Conservation (phyloP, 1,140 invertebrate genomes). For the Pinna nobilis region DNA sequence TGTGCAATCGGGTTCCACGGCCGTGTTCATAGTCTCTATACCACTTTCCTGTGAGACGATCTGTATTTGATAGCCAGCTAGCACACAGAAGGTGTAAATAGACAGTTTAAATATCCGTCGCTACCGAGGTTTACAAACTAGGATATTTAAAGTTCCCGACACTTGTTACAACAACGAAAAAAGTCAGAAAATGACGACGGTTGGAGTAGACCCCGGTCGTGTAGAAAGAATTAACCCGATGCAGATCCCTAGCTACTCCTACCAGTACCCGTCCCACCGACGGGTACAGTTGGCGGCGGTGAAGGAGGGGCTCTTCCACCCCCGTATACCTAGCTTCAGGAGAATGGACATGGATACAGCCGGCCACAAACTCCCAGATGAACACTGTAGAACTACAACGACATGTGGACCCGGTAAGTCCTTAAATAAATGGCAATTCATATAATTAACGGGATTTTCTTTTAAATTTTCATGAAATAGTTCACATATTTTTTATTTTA, state of each 20-base stretch:
- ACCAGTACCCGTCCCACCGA: constrained; percentile 65
- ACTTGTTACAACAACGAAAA: constrained; percentile 17
- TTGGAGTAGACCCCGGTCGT: constrained; percentile 54
- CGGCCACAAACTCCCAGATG: constrained; percentile 69
- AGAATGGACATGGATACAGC: constrained; percentile 73
- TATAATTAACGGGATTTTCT: neutral
- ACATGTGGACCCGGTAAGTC: constrained; percentile 64
- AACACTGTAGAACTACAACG: constrained; percentile 71
- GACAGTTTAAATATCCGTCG: too few species aligned
- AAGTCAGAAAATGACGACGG: constrained; percentile 67
- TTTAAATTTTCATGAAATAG: too few species aligned
- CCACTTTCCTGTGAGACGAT: too few species aligned
- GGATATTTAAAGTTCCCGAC: neutral
- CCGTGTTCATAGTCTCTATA: too few species aligned
- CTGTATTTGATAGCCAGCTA: too few species aligned
- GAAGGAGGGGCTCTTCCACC: constrained; percentile 71
- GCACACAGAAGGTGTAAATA: too few species aligned
- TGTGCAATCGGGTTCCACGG: too few species aligned
- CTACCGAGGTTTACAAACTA: too few species aligned
- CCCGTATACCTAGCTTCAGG: constrained; percentile 68
- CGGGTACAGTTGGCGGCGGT: constrained; percentile 69
- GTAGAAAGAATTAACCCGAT: constrained; percentile 57
- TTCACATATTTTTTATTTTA: too few species aligned
- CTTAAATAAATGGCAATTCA: too few species aligned
- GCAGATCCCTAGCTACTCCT: constrained; percentile 69